These are phyloP conservation scores for Zygogramma bicolorata DNA, from an alignment of 2,888 invertebrate species.

Conservation along the genomic window DNA sequence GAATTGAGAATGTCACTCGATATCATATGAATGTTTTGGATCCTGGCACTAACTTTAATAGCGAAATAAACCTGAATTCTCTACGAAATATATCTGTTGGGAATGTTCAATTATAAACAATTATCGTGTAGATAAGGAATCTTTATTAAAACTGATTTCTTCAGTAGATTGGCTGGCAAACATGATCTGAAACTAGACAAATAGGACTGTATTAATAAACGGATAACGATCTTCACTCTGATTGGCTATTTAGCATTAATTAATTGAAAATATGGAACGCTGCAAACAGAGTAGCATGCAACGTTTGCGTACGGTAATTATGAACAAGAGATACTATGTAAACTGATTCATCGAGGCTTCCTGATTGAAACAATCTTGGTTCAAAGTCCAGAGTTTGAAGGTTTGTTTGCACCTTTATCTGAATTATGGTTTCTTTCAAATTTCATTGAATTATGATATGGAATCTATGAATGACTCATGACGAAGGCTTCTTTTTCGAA, in stretches of 20 bases:
- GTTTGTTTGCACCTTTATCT: neutral
- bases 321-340: slow-evolving; percentile 19
- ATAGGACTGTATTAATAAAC: slow-evolving; percentile 50
- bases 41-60: neutral
- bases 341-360: slow-evolving; percentile 34
- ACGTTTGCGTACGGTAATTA: slow-evolving; percentile 35
- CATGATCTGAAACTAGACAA: slow-evolving; percentile 52
- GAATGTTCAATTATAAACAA: slow-evolving; percentile 7
- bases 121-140: slow-evolving; percentile 5
- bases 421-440: no score
- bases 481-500: no score
- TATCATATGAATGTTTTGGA: neutral
- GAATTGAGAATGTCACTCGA: neutral
- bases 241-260: slow-evolving; percentile 56
- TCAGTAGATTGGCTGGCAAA: slow-evolving; percentile 48
- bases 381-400: neutral
- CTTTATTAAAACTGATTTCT: slow-evolving; percentile 40
- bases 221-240: slow-evolving; percentile 53
- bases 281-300: slow-evolving; percentile 36
- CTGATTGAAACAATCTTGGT: slow-evolving; percentile 26
- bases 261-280: slow-evolving; percentile 56
- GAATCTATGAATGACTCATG: no score
- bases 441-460: no score
- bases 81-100: slow-evolving; percentile 4
- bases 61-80: slow-evolving; percentile 5